Evolutionary conservation across 2,113 vertebrate genomes (phyloP).

Genomic region (Gnathochromis pfefferi): DNA sequence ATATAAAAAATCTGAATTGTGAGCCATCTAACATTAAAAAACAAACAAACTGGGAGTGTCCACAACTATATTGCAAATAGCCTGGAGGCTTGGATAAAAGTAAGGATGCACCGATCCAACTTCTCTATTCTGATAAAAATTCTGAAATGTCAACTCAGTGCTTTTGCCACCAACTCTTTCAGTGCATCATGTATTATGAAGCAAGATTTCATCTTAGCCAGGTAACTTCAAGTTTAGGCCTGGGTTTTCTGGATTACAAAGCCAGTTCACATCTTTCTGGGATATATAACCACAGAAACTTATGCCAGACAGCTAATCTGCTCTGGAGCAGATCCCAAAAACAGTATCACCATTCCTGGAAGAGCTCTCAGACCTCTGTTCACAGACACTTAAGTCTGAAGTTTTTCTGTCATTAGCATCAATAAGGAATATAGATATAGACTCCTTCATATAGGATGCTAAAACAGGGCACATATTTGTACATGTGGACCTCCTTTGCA

Average conservation of each 20-base stretch:
- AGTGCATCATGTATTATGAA: not conserved
- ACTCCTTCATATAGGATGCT: not conserved
- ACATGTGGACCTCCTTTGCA: not conserved
- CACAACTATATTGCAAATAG: constrained; percentile 21
- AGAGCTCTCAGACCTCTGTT: no score
- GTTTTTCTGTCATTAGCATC: not conserved
- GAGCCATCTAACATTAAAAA: not conserved
- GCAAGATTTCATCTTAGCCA: not conserved
- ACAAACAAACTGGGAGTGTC: not conserved
- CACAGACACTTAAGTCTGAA: no score
- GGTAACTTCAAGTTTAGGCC: not conserved
- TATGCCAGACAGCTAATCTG: not conserved
- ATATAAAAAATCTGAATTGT: not conserved
- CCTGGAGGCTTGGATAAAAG: not conserved
- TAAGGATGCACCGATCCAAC: not conserved
- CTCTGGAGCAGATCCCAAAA: not conserved
- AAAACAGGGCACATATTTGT: not conserved
- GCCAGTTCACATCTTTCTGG: not conserved
- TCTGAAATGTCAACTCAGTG: not conserved
- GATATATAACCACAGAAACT: not conserved
- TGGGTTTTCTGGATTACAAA: not conserved
- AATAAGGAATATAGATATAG: not conserved
- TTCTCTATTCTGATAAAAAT: not conserved
- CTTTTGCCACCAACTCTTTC: not conserved
- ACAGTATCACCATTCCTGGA: not conserved